Percentiles rank a stretch among this genome's conserved stretches.
Evolutionary conservation across 2,797 vertebrate species (phyloP).

Genomic region (Diceros bicornis): DNA sequence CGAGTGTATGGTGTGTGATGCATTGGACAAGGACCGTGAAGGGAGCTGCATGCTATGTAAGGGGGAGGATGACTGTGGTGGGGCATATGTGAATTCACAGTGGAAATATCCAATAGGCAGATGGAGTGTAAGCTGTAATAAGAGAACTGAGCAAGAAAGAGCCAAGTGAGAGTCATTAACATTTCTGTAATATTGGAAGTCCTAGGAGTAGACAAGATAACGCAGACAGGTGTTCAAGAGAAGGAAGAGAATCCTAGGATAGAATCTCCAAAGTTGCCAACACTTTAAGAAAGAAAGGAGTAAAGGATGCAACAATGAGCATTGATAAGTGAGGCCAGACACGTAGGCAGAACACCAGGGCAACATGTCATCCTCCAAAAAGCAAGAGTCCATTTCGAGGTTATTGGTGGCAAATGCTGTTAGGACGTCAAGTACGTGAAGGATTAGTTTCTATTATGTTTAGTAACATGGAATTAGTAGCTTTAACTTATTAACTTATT

Average conservation of each 20-base stretch:
- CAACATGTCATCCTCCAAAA: rapidly evolving
- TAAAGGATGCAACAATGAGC: neutral
- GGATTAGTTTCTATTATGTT: neutral
- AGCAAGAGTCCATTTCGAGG: neutral
- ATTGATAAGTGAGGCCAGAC: neutral
- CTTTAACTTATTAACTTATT: neutral
- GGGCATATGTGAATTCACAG: neutral
- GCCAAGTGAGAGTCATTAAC: neutral
- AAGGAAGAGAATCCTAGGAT: neutral
- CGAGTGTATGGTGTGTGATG: neutral
- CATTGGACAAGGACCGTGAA: neutral
- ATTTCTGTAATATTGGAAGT: neutral
- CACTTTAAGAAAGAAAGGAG: neutral
- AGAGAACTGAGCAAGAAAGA: neutral
- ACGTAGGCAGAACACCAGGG: neutral
- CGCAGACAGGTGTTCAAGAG: neutral
- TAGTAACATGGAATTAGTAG: neutral
- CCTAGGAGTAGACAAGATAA: neutral
- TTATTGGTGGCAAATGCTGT: neutral
- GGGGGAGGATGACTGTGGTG: neutral
- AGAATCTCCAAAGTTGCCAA: neutral
- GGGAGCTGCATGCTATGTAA: neutral
- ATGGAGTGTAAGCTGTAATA: neutral
- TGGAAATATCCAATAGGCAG: neutral
- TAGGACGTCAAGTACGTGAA: neutral